Conservation (phyloP, 2,113 vertebrate genomes). For the Euleptes europaea region DNA sequence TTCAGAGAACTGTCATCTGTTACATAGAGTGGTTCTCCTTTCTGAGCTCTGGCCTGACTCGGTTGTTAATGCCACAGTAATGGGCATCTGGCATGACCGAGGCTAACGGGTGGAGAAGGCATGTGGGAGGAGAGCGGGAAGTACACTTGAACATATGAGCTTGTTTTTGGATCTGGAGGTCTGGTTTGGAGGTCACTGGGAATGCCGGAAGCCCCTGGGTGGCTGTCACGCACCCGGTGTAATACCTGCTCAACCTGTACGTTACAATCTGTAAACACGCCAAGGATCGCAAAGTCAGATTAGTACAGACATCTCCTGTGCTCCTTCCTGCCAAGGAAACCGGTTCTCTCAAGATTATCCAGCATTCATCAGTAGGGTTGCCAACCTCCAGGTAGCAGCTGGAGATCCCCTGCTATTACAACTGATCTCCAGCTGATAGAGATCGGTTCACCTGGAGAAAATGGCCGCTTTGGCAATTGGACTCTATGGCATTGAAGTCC, state of each 20-base stretch:
- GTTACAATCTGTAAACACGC: neutral
- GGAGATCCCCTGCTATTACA: no score
- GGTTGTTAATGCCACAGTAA: neutral
- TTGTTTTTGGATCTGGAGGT: neutral
- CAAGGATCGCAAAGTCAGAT: neutral
- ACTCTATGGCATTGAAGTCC: no score
- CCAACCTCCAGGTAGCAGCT: no score
- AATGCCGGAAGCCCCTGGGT: neutral
- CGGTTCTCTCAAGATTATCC: neutral
- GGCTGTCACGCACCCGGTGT: neutral
- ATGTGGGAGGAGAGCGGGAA: neutral
- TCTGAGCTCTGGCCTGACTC: neutral
- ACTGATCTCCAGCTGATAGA: no score
- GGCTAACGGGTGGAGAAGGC: neutral
- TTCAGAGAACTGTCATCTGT: neutral
- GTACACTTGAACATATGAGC: neutral
- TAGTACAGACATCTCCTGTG: neutral
- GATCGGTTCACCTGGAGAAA: no score
- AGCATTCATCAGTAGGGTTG: neutral
- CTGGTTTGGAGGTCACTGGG: neutral
- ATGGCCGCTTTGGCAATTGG: no score
- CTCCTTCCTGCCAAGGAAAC: neutral
- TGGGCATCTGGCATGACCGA: neutral
- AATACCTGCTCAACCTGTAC: neutral
- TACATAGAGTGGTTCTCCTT: neutral